These are phyloP conservation scores for Crocuta crocuta DNA, from an alignment of 2,113 vertebrate species.

Conservation along the genomic window DNA sequence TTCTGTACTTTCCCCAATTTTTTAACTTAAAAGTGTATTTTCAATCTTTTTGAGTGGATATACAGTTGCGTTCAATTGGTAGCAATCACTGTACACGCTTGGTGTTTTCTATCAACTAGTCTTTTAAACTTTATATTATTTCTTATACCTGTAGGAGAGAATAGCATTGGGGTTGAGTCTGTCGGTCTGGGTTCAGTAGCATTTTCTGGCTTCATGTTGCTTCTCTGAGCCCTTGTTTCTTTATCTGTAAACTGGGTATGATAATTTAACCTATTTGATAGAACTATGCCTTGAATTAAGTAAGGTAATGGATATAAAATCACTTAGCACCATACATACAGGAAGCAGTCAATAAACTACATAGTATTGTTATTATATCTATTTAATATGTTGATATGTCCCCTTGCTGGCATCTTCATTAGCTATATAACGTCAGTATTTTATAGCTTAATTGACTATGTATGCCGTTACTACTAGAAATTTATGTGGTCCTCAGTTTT, in stretches of 20 bases:
- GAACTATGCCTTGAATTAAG: neutral
- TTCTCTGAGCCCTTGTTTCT: neutral
- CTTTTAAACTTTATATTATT: neutral
- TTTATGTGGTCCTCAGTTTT: neutral
- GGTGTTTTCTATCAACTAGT: neutral
- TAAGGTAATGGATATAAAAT: neutral
- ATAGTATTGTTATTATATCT: neutral
- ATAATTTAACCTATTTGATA: neutral
- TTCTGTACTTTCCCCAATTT: neutral
- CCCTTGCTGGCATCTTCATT: neutral
- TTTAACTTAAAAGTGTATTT: neutral
- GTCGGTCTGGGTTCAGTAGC: neutral
- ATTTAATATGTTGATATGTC: neutral
- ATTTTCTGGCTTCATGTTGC: neutral
- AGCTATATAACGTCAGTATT: neutral
- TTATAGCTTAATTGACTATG: neutral
- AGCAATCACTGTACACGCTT: neutral
- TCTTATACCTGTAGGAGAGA: neutral
- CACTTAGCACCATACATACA: neutral
- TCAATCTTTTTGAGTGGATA: neutral
- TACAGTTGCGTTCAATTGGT: neutral
- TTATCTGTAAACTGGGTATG: neutral
- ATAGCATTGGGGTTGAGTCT: neutral
- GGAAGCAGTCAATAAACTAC: neutral
- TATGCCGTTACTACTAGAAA: neutral